These are phyloP conservation scores for Ophraella communa DNA, from an alignment of 2,888 invertebrate genomes.

Conservation along the genomic window DNA sequence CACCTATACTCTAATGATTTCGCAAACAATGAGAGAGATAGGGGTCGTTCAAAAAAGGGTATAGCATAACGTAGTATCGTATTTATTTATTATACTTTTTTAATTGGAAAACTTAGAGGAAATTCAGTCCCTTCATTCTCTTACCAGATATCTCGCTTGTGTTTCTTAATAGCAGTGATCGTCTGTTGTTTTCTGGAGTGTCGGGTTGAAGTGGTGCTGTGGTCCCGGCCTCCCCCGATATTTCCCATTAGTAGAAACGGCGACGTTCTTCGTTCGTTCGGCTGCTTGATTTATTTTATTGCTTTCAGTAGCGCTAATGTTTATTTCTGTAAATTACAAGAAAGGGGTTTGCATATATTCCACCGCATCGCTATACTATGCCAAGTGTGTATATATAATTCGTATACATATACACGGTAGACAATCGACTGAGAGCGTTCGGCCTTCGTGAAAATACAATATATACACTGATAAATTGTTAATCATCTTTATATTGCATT, in stretches of 20 bases:
- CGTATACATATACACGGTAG: conserved; percentile 14
- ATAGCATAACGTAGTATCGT: neutral
- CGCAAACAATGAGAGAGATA: too few relatives aligned
- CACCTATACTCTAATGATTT: too few relatives aligned
- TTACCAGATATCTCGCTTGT: conserved; percentile 28
- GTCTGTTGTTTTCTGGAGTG: conserved; percentile 39
- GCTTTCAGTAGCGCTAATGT: conserved; percentile 66
- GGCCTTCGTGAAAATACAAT: neutral
- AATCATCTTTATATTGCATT: neutral
- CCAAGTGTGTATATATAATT: conserved; percentile 20
- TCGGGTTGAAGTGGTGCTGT: conserved; percentile 25
- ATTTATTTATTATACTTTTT: neutral
- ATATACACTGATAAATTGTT: conserved; percentile 4
- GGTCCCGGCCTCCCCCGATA: conserved; percentile 39
- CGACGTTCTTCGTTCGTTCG: conserved; percentile 47
- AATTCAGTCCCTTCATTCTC: neutral
- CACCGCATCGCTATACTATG: conserved; percentile 33
- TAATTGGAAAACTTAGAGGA: neutral
- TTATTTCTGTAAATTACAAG: conserved; percentile 67
- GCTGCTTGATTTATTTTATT: conserved; percentile 65
- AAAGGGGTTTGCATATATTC: conserved; percentile 62
- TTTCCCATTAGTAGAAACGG: conserved; percentile 42
- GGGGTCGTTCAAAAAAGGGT: neutral
- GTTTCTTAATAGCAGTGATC: conserved; percentile 42
- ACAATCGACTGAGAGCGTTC: conserved; percentile 10